phyloP scores from a whole-genome alignment of 2,888 invertebrate genomes.

The Scaptomyza reducta region DNA sequence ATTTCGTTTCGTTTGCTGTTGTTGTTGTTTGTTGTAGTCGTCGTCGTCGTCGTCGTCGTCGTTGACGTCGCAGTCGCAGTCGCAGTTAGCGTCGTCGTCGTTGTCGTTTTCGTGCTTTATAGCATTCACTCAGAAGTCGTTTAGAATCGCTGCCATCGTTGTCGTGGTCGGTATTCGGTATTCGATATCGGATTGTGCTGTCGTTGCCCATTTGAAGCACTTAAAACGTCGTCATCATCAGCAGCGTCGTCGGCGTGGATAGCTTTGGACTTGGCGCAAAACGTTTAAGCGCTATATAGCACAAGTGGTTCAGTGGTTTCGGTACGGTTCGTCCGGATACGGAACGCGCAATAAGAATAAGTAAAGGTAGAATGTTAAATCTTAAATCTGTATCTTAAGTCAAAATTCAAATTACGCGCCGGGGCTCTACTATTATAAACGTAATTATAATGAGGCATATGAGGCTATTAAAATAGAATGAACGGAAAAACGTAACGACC shows the following conservation, averaged over 20 bases:
- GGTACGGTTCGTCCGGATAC: constrained; percentile 40
- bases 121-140: constrained; percentile 79
- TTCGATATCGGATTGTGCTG: constrained; percentile 69
- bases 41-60: constrained; percentile 27
- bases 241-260: constrained; percentile 45
- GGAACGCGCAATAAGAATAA: constrained; percentile 1
- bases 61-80: constrained; percentile 27
- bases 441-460: constrained; percentile 68
- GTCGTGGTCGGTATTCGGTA: constrained; percentile 77
- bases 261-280: constrained; percentile 53
- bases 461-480: constrained; percentile 62
- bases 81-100: constrained; percentile 37
- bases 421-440: constrained; percentile 49
- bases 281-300: constrained; percentile 44
- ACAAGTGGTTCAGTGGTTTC: constrained; percentile 27
- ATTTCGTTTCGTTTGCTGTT: constrained; percentile 51
- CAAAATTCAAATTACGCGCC: constrained; percentile 69
- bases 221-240: constrained; percentile 43
- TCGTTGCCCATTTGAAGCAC: constrained; percentile 54
- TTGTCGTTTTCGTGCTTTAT: constrained; percentile 77
- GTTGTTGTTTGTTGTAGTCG: constrained; percentile 40
- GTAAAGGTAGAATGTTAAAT: background rate
- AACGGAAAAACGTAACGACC: constrained; percentile 53
- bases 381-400: constrained; percentile 46
- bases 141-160: constrained; percentile 76